Evolutionary conservation across 2,113 vertebrate genomes (phyloP).

Genomic region (Proteles cristata): DNA sequence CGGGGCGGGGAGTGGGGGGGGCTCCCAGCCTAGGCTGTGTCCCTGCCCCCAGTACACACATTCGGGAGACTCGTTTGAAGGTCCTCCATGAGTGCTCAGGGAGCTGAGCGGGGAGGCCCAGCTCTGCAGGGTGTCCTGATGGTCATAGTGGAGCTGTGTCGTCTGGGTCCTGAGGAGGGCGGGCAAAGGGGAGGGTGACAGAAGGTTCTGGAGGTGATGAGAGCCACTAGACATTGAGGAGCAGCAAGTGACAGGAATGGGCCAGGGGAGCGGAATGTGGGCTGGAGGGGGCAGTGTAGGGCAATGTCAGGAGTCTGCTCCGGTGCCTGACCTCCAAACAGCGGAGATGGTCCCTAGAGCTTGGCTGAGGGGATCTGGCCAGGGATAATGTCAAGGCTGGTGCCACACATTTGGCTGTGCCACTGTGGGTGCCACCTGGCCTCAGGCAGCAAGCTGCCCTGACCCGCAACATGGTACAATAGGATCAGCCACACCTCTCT

Average conservation of each 20-base stretch:
- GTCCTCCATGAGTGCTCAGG: not conserved
- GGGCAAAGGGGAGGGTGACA: not conserved
- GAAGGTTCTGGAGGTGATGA: not conserved
- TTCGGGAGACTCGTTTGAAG: not conserved
- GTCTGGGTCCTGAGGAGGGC: not conserved
- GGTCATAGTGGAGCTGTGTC: not conserved
- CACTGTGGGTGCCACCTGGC: not conserved
- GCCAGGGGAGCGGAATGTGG: not conserved
- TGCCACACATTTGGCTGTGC: not conserved
- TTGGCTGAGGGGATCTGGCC: no score
- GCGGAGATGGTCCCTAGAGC: not conserved
- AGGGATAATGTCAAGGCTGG: not conserved
- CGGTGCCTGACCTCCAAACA: not conserved
- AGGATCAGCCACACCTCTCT: not conserved
- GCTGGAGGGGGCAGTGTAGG: not conserved
- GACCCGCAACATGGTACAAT: not conserved
- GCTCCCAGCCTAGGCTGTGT: not conserved
- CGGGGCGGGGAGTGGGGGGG: accelerated
- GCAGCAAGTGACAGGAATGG: not conserved
- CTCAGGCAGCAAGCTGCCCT: not conserved
- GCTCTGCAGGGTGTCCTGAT: not conserved
- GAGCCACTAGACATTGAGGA: not conserved
- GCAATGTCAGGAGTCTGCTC: not conserved
- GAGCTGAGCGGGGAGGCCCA: not conserved
- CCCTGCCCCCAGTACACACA: not conserved